Evolutionary conservation across 2,888 invertebrate genomes (phyloP), one percentile per base, ranked within the genome.

Genomic region (Poecilus cupreus): DNA sequence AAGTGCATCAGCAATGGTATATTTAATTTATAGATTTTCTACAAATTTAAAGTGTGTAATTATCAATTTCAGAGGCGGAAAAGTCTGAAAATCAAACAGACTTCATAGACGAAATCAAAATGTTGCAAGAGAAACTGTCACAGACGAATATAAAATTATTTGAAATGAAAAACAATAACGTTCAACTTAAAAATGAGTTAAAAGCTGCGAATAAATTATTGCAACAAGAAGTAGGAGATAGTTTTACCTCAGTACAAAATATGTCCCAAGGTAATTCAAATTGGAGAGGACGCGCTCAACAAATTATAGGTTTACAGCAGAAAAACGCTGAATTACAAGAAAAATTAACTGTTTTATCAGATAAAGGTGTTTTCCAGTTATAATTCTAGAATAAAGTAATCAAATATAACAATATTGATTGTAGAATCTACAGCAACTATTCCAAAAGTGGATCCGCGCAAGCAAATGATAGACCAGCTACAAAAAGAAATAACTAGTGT

Each of bases 241-340:
- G 91, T 84, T 92, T 94, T 49, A 92, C 91, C 1, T 93, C 92
- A 85, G 90, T 95, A 8, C 92, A 92, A 84, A 90, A 91, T 75
- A 86, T 94, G 37, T 91, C 91, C 70, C 91, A 91, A 84, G 90
- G 91, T 82, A 88, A 91, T 72, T 90, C 91, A 54, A 92, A 92
- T 10, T 96, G 96, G 95, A 93, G 94, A 83, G 96, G 96, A 0
- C 90, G 96, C 83, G 94, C 95, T 0, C 95, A 96, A 85, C 94
- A 95, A 86, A 95, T 96, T 82, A 87, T 93, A 0, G 88, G 92
- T 11, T 88, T 96, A 68, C 94, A 94, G 86, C 92, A 92, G 76
- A 94, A 93, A 89, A 89, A 95, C 70, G 88, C 87, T 4, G 94
- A 95, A 72, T 87, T 95, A 0, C 93, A 93, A 85, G 91, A 91